Base-by-base conservation (phyloP, 2,888 invertebrate genomes). In the Melipona beecheii region DNA sequence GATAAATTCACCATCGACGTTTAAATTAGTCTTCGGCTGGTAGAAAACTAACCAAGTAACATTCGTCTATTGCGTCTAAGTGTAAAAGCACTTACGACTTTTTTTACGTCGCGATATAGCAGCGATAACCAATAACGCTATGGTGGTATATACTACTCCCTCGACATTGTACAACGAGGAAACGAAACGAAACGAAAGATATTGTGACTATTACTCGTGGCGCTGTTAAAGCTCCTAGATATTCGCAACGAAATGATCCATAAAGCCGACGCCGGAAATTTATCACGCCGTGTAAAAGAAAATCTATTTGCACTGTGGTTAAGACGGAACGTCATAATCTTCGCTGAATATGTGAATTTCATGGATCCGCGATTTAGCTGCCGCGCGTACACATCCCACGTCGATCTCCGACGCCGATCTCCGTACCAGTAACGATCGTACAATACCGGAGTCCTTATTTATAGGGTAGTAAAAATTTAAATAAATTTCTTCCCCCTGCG, bases 381-480 rank as follows among this genome's bases (percentile, higher is more conserved):
- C 27, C 27, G 66, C 43, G 52, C 49, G 70, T 65, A 64, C 27
- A 58, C 68, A 81, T 85, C 72, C 71, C 62, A 31, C 60, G 76
- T 78, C 81, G 86, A 89, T 88, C 82, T 75, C 58, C 79, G 65
- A 36, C 68, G 73, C 72, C 83, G 78, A 72, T 65, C n/a, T n/a
- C n/a, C 77, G 54, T 58, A 36, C 36, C 82, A 60, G 75, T 81
- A 87, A 87, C 87, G 82, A 75, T 83, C 83, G 81, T 82, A 78
- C 89, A 89, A 85, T 86, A 77, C 87, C 81, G 84, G 77, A 64
- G 74, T 70, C 78, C 81, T 91, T 92, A 92, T 92, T 92, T 92
- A 92, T 91, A 88, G 91, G 87, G 89, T 85, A 89, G 89, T 92
- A 91, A 92, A 92, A 90, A 90, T 92, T 91, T 91, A 81, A 92